A percentile compares a stretch with the other conserved stretches of the same genome.
Evolutionary conservation across 2,113 vertebrate genomes (phyloP).

Genomic region (Reinhardtius hippoglossoides): DNA sequence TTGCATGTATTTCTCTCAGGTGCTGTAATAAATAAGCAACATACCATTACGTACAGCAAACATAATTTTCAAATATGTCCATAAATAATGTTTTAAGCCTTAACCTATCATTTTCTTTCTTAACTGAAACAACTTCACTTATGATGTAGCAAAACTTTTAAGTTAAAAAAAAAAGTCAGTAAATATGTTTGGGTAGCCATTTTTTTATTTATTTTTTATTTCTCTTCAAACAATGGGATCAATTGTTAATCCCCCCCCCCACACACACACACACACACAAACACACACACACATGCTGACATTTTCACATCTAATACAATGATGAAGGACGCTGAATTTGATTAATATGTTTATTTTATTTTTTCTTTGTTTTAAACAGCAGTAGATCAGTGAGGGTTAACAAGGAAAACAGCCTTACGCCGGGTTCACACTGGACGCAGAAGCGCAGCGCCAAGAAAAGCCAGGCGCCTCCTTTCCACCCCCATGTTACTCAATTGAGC

Average conservation of each 20-base stretch:
- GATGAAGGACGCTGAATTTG: slow-evolving; percentile 1
- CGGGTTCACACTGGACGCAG: too few relatives aligned
- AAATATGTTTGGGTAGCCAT: background rate
- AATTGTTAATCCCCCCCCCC: too few relatives aligned
- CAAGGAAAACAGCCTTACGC: background rate
- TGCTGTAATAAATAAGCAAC: too few relatives aligned
- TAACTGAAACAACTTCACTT: too few relatives aligned
- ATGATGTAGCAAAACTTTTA: too few relatives aligned
- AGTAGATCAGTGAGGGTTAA: background rate
- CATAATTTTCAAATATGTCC: too few relatives aligned
- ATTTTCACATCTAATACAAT: background rate
- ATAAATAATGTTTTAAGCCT: background rate
- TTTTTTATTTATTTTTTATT: background rate
- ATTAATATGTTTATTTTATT: slow-evolving; percentile 4
- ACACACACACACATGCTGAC: background rate
- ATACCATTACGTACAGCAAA: background rate
- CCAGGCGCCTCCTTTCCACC: too few relatives aligned
- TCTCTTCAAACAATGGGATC: background rate
- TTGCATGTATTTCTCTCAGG: too few relatives aligned
- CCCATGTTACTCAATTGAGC: too few relatives aligned
- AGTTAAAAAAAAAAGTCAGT: too few relatives aligned
- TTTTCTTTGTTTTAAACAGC: background rate
- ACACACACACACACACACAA: background rate
- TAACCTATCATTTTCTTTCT: too few relatives aligned
- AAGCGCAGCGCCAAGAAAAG: too few relatives aligned